Conservation (phyloP, 2,113 vertebrate genomes). For the Scopus umbretta region DNA sequence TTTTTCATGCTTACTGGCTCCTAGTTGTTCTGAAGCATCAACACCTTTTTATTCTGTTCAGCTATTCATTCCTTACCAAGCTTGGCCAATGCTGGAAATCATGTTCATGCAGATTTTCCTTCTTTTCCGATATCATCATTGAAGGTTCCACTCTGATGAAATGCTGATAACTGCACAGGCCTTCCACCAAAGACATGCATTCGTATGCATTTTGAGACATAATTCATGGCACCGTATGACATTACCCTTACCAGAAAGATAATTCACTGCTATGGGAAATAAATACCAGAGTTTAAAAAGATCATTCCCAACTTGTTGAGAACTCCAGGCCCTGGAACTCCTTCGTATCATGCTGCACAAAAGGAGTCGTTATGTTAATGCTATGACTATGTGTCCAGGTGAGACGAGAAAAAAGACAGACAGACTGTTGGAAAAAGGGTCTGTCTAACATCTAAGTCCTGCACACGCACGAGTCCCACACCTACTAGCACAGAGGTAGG, state of each 20-base stretch:
- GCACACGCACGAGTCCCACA: accelerated
- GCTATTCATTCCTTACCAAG: neutral
- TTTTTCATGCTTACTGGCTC: neutral
- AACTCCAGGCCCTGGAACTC: neutral
- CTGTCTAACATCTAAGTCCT: neutral
- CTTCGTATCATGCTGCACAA: neutral
- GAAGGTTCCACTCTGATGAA: neutral
- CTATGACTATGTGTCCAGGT: neutral
- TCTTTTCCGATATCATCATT: neutral
- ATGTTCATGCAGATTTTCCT: neutral
- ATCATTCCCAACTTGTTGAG: neutral
- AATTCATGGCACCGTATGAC: neutral
- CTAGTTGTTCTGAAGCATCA: neutral
- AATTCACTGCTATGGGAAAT: conserved; percentile 1
- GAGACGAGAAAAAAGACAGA: neutral
- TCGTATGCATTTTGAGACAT: neutral
- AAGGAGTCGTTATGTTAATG: neutral
- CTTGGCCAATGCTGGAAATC: neutral
- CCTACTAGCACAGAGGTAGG: neutral
- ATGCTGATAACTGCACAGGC: neutral
- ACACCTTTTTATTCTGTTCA: neutral
- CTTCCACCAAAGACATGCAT: neutral
- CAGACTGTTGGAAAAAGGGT: neutral
- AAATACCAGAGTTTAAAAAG: neutral
- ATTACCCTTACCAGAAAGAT: neutral